Percentiles rank a stretch among this genome's conserved stretches.
phyloP scores from a whole-genome alignment of 2,888 invertebrate genomes.

The Melieria picta region DNA sequence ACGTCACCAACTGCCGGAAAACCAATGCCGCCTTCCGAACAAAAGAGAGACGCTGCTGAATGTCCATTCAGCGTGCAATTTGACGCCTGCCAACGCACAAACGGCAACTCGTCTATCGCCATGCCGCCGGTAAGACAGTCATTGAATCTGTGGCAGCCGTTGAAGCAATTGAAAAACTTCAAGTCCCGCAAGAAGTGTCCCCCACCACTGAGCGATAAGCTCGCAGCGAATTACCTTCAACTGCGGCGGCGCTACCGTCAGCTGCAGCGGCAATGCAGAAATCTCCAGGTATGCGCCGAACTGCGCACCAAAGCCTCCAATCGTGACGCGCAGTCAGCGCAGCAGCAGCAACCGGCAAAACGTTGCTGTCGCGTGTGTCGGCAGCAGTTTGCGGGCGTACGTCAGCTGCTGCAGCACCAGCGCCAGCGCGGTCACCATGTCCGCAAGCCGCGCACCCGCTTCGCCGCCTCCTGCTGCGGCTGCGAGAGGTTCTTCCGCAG shows the following conservation, averaged over 20 bases:
- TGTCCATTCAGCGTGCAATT: background rate
- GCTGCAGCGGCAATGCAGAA: slow-evolving; percentile 46
- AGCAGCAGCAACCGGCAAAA: background rate
- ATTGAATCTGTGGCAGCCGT: no score
- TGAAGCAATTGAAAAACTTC: no score
- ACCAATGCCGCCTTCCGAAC: background rate
- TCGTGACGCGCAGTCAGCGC: slow-evolving; percentile 13
- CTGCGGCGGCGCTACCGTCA: slow-evolving; percentile 47
- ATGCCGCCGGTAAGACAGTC: no score
- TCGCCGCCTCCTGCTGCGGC: slow-evolving; percentile 51
- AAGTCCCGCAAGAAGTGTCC: no score
- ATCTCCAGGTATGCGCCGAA: slow-evolving; percentile 31
- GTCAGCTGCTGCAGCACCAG: slow-evolving; percentile 50
- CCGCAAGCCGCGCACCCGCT: slow-evolving; percentile 35
- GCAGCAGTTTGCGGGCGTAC: slow-evolving; percentile 34
- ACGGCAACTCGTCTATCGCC: no score
- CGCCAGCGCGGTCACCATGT: slow-evolving; percentile 32
- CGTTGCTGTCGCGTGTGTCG: slow-evolving; percentile 37
- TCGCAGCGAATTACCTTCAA: slow-evolving; percentile 40
- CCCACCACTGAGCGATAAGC: no score
- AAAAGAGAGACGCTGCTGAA: background rate
- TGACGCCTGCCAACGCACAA: background rate
- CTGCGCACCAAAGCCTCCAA: slow-evolving; percentile 1
- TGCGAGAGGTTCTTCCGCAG: slow-evolving; percentile 56
- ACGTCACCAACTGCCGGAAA: background rate